phyloP scores from a whole-genome alignment of 2,113 vertebrate genomes.

The Calypte anna region DNA sequence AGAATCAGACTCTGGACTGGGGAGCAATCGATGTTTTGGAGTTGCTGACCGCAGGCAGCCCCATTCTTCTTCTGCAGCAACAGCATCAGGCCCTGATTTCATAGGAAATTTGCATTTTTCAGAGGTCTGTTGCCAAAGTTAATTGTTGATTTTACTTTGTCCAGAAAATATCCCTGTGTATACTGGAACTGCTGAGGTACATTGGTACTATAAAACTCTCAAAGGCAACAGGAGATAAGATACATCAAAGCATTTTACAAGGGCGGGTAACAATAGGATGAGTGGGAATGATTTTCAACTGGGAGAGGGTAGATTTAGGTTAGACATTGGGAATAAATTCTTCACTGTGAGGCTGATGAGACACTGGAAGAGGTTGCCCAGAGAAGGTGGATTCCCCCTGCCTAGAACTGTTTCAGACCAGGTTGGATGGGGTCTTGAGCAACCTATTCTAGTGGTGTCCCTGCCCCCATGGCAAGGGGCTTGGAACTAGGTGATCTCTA shows the following conservation, averaged over 20 bases:
- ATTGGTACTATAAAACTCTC: background rate
- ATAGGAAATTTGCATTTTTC: background rate
- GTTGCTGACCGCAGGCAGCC: background rate
- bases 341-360: too few relatives aligned
- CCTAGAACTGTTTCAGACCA: too few relatives aligned
- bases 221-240: background rate
- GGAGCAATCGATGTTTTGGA: background rate
- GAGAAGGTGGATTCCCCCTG: too few relatives aligned
- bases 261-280: too few relatives aligned
- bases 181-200: background rate
- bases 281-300: too few relatives aligned
- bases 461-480: too few relatives aligned
- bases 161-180: background rate
- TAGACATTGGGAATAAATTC: too few relatives aligned
- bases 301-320: too few relatives aligned
- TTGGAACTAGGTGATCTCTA: too few relatives aligned
- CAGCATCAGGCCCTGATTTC: background rate
- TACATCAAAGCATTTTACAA: background rate
- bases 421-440: too few relatives aligned
- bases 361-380: too few relatives aligned
- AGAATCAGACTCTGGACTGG: fast-evolving
- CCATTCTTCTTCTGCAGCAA: background rate
- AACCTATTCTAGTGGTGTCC: too few relatives aligned
- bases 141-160: background rate
- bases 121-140: background rate